Base-by-base conservation (phyloP, 2,113 vertebrate genomes). In the Fulmarus glacialis region DNA sequence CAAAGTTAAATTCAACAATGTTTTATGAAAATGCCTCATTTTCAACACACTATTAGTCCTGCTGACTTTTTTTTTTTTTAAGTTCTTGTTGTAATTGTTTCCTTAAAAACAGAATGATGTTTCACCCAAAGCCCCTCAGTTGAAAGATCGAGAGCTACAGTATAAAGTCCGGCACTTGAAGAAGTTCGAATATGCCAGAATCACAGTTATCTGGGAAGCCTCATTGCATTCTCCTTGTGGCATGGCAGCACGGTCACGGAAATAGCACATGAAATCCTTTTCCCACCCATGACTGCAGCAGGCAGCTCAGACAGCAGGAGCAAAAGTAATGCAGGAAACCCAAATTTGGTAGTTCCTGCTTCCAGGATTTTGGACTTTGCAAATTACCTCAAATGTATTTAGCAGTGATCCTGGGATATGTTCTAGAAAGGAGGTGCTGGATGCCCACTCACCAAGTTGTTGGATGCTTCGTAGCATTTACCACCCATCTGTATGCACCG, bases 321-420 rank as follows among this genome's bases (percentile, higher is more conserved):
- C 3, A 2, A 67, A 75, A 86, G 58, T 26, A 78, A 92, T 7
- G 36, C 71, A 93, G 80, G 80, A 91, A 95, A 56, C 30, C 63
- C 91, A 95, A 56, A 94, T 77, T 64, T 89, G 87, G 87, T 77
- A 81, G 58, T 87, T 86, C 59, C 87, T 86, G 22, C 32, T 93
- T 87, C 63, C 67, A 68, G 30, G 58, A 73, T 93, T 91, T 93
- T 64, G 47, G 67, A 59, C 53, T 91, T 73, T 34, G 48, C 53
- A 94, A 83, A 83, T 80, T 77, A 56, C 30, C 45, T 83, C 58
- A 52, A 86, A 68, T 40, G 30, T 40, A 77, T 95, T 93, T 86
- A 81, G 75, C 63, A 80, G 17, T 2, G 5, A 52, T 89, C 45
- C 59, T 64, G 67, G 67, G 63, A 94, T 91, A 83, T 73, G 62